Conservation (phyloP, 2,888 invertebrate genomes). For the Fissipunctia ypsillon region DNA sequence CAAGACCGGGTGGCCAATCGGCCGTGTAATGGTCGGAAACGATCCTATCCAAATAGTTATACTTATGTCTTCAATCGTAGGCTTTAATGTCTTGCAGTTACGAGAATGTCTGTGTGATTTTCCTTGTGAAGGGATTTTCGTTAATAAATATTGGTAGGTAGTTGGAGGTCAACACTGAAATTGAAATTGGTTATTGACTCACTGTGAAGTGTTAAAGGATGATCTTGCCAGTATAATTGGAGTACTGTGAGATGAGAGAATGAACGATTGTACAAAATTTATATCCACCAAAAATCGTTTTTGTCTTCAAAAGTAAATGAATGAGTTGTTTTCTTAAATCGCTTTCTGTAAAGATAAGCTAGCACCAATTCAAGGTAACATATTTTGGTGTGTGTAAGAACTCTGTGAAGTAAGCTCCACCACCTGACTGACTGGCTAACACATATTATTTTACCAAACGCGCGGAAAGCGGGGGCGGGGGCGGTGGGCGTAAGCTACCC, state of each 20-base stretch:
- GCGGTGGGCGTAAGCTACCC: neutral
- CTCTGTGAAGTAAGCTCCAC: neutral
- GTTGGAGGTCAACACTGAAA: neutral
- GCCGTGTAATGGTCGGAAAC: constrained; percentile 59
- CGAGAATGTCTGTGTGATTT: constrained; percentile 19
- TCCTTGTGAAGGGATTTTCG: neutral
- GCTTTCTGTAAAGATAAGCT: neutral
- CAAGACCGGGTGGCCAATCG: constrained; percentile 37
- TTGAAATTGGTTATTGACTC: too few relatives aligned
- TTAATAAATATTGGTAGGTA: neutral
- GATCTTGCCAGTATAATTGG: neutral
- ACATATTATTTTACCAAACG: too few relatives aligned
- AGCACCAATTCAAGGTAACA: neutral
- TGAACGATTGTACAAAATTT: neutral
- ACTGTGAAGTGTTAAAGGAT: neutral
- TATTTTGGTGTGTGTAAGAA: neutral
- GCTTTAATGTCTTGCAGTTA: constrained; percentile 60
- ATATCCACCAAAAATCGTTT: neutral
- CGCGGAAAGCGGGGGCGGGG: too few relatives aligned
- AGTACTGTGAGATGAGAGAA: too few relatives aligned
- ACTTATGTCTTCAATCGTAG: constrained; percentile 48
- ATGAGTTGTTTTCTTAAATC: neutral
- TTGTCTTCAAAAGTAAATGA: neutral
- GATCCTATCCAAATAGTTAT: constrained; percentile 56
- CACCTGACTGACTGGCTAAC: neutral